Conservation (phyloP, 2,888 invertebrate species). For the Leptopilina drosophilae region DNA sequence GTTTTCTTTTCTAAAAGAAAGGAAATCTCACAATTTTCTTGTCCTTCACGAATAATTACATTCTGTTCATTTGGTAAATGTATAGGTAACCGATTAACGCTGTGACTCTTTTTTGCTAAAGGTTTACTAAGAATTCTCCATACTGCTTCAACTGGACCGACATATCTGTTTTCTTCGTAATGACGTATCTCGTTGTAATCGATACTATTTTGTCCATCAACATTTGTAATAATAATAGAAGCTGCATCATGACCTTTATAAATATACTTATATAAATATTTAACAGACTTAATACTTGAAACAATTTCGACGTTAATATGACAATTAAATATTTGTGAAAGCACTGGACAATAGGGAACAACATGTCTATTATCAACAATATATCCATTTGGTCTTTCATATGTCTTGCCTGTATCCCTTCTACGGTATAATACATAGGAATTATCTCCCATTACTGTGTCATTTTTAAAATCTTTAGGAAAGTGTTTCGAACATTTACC, state of each 20-base stretch:
- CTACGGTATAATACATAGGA: conserved; percentile 61
- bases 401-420: conserved; percentile 53
- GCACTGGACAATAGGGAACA: conserved; percentile 61
- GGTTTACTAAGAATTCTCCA: no score
- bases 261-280: no score
- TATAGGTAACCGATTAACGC: no score
- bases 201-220: background rate
- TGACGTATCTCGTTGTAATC: no score
- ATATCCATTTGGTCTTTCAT: conserved; percentile 51
- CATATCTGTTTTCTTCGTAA: no score
- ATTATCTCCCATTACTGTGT: conserved; percentile 55
- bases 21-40: no score
- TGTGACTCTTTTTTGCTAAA: no score
- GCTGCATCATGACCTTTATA: background rate
- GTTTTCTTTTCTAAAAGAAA: no score
- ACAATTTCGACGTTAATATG: conserved; percentile 58
- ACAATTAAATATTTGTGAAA: conserved; percentile 55
- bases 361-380: conserved; percentile 67
- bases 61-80: no score
- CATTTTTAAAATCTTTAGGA: conserved; percentile 58
- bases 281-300: no score
- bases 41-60: no score
- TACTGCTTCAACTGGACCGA: no score
- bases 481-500: conserved; percentile 56
- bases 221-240: conserved; percentile 10